A percentile compares a stretch with the other conserved stretches of the same genome.
Conservation (phyloP, 2,888 invertebrate genomes). For the Copidosoma aretas region DNA sequence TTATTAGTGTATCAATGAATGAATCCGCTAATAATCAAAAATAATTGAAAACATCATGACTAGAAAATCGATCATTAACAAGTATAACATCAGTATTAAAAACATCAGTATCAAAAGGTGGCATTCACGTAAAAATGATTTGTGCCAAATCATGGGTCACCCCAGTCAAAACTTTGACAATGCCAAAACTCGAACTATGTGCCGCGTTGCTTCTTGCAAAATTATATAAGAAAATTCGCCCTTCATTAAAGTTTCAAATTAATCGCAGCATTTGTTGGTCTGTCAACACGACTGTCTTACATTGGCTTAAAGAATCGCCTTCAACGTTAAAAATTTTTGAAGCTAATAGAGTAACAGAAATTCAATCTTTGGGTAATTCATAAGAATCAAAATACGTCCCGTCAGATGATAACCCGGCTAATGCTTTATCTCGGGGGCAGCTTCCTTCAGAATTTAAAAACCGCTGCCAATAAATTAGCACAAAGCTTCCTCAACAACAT, state of each 20-base stretch:
- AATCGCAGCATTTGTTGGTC: neutral
- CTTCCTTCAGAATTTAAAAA: no score
- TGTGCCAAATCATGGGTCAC: neutral
- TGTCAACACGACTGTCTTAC: neutral
- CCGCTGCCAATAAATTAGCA: no score
- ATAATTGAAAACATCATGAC: neutral
- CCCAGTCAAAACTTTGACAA: neutral
- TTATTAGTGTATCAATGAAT: no score
- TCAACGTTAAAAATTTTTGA: neutral
- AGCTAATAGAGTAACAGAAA: no score
- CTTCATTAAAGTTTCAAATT: neutral
- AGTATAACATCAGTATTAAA: neutral
- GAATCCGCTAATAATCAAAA: neutral
- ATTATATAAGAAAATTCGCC: neutral
- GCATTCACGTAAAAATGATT: neutral
- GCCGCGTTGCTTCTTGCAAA: neutral
- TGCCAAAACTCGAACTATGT: conserved; percentile 5
- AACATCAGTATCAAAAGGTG: no score
- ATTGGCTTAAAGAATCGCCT: neutral
- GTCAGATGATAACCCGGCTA: no score
- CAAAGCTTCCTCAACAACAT: no score
- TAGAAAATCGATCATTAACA: neutral
- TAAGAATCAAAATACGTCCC: no score
- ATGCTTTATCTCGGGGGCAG: no score
- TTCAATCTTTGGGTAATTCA: no score